Evolutionary conservation across 2,888 invertebrate species (phyloP), one percentile per base, ranked within the genome.

Genomic region (Exephanes ischioxanthus): DNA sequence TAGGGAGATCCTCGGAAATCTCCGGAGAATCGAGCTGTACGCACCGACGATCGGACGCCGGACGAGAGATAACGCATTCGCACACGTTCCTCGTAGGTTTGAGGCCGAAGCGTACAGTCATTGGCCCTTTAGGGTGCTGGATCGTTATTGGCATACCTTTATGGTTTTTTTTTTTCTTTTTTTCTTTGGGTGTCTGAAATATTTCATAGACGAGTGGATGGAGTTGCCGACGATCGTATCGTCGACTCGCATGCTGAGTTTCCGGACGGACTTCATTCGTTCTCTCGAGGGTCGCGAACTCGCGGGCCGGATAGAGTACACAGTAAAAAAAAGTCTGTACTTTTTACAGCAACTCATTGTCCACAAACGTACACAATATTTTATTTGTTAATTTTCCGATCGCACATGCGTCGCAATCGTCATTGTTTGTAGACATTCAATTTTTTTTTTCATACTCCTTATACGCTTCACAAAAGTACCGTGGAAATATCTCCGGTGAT

Each of bases 1-100:
- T 22, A 41, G 63, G 73, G 51, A 83, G 73, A 79, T 75, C 16
- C 30, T 61, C 71, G 41, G 63, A 41, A 45, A 53, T 80, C 55
- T 53, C 7, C 9, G 19, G 7, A 11, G 16, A n/a, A 67, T 67
- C 37, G 11, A 22, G 19, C 68, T 48, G 55, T 70, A 71, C 70
- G 55, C 71, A 16, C 66, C 41, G 37, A 80, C 71, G 66, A 76
- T 76, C 63, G 75, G 19, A 55, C 26, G 66, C 75, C 71, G 76
- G 80, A 84, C 55, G 80, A n/a, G 76, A 76, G 66, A 73, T 53
- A 80, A 72, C 37, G 22, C 48, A 70, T 83, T 70, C 55, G 45
- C 33, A 48, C 22, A 61, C 67, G 55, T 33, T 41, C 22, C 72
- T 30, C 26, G n/a, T 73, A 19, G 22, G 41, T 61, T 16, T 0